These are phyloP conservation scores for Drosophila suzukii DNA, from an alignment of 1,140 invertebrate species.

Conservation along the genomic window DNA sequence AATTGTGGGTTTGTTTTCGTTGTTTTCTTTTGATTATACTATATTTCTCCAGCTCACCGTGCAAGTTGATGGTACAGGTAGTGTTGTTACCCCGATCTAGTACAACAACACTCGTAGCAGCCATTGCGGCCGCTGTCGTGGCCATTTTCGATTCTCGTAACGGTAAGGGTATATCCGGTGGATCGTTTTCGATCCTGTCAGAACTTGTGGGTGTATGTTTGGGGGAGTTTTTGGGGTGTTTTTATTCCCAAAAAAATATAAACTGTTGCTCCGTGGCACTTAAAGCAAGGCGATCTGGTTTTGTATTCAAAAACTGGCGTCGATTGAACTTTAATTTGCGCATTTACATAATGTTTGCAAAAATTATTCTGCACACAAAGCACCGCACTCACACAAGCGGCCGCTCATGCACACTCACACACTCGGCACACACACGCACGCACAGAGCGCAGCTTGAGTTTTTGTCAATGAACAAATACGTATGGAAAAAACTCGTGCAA, in stretches of 20 bases:
- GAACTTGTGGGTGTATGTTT: background rate
- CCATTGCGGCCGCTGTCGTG: constrained; percentile 87
- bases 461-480: constrained; percentile 84
- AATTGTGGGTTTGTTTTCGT: constrained; percentile 47
- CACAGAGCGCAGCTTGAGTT: constrained; percentile 71
- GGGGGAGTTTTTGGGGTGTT: background rate
- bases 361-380: constrained; percentile 74
- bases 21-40: background rate
- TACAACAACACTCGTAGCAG: constrained; percentile 95
- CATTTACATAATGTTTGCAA: constrained; percentile 71
- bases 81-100: constrained; percentile 97
- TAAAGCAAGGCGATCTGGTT: constrained; percentile 47
- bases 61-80: constrained; percentile 96
- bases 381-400: constrained; percentile 42
- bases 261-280: constrained; percentile 44
- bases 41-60: constrained; percentile 88
- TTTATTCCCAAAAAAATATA: constrained; percentile 1
- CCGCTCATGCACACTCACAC: constrained; percentile 31
- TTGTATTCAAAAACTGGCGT: constrained; percentile 28
- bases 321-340: constrained; percentile 71
- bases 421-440: constrained; percentile 43
- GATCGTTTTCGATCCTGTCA: constrained; percentile 8
- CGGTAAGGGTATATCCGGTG: constrained; percentile 44
- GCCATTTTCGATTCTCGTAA: constrained; percentile 64
- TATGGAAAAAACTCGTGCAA: constrained; percentile 83